Base-by-base conservation (phyloP, 2,888 invertebrate genomes). In the Diabrotica balteata region DNA sequence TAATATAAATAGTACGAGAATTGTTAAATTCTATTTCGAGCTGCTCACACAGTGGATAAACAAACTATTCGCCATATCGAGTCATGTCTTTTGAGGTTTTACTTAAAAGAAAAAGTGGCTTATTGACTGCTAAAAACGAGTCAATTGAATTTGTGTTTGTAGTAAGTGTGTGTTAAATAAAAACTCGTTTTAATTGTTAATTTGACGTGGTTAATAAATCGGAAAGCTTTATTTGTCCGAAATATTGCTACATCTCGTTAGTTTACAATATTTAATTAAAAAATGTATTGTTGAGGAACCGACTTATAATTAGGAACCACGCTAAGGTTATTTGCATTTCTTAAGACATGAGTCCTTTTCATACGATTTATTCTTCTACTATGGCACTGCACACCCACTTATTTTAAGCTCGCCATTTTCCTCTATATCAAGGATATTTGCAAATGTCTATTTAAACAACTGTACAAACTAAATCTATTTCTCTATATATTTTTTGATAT, bases 231-330 rank as follows among this genome's bases (percentile, higher is more conserved):
- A 32, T 32, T 0, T 32, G 32, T 32, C 32, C 0, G 32, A 32
- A 5, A 32, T 32, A 32, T 32, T 47, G 47, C 47, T 47, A 47
- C 47, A 7, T 47, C 47, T 9, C 47, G 32, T 32, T 47, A 9
- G 10, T 47, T 47, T 47, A 10, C 1, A 47, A 47, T 47, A 47
- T 9, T 47, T 9, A 47, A 47, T 8, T 9, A 10, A 47, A 47
- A 47, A 77, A 75, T 73, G 42, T 79, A 82, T 83, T 82, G 84
- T 83, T 83, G 83, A 83, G 82, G 82, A 81, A 83, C 83, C 81
- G 83, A 81, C 80, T 78, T 77, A 70, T 79, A 79, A 79, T 78
- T 83, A 84, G 84, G 84, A 83, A 84, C 84, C 81, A 83, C 80
- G 80, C 78, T 77, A 73, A 80, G 79, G 80, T 80, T 81, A 81